Evolutionary conservation across 2,797 vertebrate genomes (phyloP).

Genomic region (Nyctibius grandis): DNA sequence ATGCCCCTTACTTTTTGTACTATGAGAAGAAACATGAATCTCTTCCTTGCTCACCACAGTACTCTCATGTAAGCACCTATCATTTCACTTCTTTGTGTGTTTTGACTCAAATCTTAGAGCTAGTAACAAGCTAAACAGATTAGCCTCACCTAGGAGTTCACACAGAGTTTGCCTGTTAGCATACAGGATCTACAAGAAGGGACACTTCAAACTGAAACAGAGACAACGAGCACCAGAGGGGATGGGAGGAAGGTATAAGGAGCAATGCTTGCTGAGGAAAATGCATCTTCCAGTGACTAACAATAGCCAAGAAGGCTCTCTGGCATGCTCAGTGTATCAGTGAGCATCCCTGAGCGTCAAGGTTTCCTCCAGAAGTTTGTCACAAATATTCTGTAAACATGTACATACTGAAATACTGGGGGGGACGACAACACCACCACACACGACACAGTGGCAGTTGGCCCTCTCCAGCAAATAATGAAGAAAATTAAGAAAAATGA

Average conservation of each 20-base stretch:
- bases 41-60: background rate
- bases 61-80: background rate
- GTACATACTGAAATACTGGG: background rate
- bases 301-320: background rate
- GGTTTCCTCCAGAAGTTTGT: background rate
- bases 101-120: background rate
- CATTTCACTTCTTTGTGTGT: background rate
- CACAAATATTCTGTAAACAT: background rate
- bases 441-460: too few species aligned
- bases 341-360: background rate
- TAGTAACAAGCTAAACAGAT: background rate
- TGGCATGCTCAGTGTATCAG: background rate
- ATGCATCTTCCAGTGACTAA: background rate
- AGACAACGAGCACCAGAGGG: fast-evolving
- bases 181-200: background rate
- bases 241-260: background rate
- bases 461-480: background rate
- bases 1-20: background rate
- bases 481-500: background rate
- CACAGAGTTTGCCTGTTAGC: background rate
- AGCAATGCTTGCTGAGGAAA: background rate
- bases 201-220: background rate
- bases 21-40: fast-evolving
- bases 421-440: too few species aligned
- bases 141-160: background rate